phyloP scores from a whole-genome alignment of 2,113 vertebrate species.

The Ellobius talpinus region DNA sequence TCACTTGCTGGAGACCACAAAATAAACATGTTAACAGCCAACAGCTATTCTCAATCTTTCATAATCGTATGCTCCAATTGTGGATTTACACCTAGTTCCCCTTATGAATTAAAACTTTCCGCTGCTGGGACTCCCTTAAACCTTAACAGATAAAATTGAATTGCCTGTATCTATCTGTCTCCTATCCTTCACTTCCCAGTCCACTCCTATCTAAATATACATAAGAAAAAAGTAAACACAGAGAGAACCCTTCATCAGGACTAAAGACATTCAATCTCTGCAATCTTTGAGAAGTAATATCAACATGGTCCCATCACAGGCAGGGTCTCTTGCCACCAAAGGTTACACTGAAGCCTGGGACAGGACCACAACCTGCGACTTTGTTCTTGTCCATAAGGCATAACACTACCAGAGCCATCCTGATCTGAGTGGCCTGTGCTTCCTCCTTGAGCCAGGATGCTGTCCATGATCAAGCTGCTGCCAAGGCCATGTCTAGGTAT shows the following conservation, averaged over 20 bases:
- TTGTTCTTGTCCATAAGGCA: no score
- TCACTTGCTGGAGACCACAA: background rate
- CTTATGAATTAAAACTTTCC: background rate
- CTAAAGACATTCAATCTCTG: no score
- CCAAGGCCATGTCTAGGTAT: no score
- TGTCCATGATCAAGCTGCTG: no score
- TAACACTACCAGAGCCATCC: no score
- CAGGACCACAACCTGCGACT: no score
- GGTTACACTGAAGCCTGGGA: no score
- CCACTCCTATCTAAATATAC: no score
- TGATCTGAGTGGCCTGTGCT: no score
- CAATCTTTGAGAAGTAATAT: background rate
- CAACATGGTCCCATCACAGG: background rate
- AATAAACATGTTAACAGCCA: background rate
- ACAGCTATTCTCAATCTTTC: background rate
- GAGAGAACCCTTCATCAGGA: background rate
- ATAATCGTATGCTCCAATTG: background rate
- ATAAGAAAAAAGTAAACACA: background rate
- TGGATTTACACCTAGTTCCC: background rate
- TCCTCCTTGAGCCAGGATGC: no score
- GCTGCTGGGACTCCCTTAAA: background rate
- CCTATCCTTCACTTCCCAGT: background rate
- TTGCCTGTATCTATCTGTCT: background rate
- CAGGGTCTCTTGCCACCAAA: no score
- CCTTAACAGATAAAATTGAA: background rate